These are phyloP conservation scores for Phengaris alcon DNA, from an alignment of 2,888 invertebrate species.

Conservation along the genomic window DNA sequence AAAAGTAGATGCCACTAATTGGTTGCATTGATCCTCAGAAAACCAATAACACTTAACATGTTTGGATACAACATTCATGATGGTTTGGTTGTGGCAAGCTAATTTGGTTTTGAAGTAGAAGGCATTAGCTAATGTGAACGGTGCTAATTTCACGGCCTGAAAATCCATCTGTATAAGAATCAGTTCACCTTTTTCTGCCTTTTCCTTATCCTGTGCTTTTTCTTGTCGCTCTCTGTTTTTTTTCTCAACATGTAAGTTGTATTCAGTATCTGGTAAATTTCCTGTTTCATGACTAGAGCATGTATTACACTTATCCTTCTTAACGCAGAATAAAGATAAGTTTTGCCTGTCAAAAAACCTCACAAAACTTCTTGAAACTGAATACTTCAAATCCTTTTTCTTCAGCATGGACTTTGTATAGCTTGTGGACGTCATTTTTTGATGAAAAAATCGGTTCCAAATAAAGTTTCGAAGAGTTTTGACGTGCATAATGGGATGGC, in stretches of 20 bases:
- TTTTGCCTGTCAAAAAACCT: constrained; percentile 30
- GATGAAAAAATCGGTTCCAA: constrained; percentile 30
- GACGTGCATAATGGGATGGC: constrained; percentile 34
- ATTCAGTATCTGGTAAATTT: constrained; percentile 29
- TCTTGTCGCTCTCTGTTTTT: constrained; percentile 34
- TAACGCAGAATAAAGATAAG: constrained; percentile 31
- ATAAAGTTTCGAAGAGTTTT: constrained; percentile 32
- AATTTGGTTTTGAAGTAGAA: constrained; percentile 40
- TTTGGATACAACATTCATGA: constrained; percentile 34
- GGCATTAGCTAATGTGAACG: constrained; percentile 35
- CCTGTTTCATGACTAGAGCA: constrained; percentile 31
- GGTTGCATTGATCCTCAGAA: constrained; percentile 32
- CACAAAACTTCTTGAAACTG: constrained; percentile 15
- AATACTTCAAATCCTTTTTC: background rate
- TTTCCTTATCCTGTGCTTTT: constrained; percentile 32
- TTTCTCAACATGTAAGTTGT: constrained; percentile 28
- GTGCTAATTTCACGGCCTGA: constrained; percentile 37
- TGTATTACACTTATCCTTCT: constrained; percentile 33
- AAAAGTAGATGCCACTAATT: constrained; percentile 38
- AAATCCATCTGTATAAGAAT: constrained; percentile 35
- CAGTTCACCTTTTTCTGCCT: constrained; percentile 28
- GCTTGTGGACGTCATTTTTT: background rate
- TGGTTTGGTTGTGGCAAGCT: constrained; percentile 40
- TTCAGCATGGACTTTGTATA: background rate
- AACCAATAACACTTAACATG: constrained; percentile 34